Evolutionary conservation across 2,888 invertebrate genomes (phyloP).

Genomic region (Harpagoxenus sublaevis): DNA sequence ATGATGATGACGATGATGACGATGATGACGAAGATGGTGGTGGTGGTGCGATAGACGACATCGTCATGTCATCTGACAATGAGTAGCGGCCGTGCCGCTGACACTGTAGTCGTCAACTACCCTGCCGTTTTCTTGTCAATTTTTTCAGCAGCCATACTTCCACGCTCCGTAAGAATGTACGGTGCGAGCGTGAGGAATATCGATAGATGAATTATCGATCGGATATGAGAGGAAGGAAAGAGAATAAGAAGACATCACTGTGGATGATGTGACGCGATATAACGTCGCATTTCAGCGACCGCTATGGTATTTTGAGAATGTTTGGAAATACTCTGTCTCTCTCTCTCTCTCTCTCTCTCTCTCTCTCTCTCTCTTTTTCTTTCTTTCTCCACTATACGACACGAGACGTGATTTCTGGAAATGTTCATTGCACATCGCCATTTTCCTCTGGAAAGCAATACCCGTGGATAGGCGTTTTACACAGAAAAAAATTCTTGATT

Average conservation of each 20-base stretch:
- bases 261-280: no score
- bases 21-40: neutral
- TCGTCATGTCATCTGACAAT: neutral
- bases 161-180: neutral
- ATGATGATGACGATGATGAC: neutral
- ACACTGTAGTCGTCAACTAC: neutral
- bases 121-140: neutral
- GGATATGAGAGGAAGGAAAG: neutral
- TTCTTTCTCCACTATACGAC: neutral
- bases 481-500: no score
- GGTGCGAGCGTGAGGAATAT: constrained; percentile 2
- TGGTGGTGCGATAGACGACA: constrained; percentile 1
- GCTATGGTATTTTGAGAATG: constrained; percentile 10
- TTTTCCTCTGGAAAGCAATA: neutral
- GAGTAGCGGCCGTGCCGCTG: neutral
- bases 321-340: neutral
- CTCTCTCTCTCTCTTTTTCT: neutral
- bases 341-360: neutral
- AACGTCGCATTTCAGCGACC: constrained; percentile 1
- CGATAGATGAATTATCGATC: constrained; percentile 36
- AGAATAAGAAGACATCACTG: neutral
- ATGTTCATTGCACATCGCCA: neutral
- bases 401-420: neutral
- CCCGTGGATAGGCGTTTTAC: neutral
- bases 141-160: neutral